These are phyloP conservation scores for Falco columbarius DNA, from an alignment of 2,797 vertebrate species.

Conservation along the genomic window DNA sequence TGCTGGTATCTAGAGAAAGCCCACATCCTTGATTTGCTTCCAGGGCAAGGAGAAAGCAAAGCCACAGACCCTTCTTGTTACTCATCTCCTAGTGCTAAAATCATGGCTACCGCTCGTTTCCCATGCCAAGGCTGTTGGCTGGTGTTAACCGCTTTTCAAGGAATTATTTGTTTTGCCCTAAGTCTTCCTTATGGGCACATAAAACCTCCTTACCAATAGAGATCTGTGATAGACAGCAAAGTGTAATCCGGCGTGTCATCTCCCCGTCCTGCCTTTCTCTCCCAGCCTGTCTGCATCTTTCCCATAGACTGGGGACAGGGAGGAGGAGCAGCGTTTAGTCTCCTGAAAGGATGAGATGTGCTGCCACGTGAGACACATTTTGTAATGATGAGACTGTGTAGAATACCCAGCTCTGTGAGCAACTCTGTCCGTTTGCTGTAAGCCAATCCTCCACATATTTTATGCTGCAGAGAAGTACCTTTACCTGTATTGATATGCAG, in stretches of 20 bases:
- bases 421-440: neutral
- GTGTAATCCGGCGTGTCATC: neutral
- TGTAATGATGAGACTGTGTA: neutral
- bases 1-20: slow-evolving; percentile 26
- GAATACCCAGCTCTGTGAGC: neutral
- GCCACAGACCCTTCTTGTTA: neutral
- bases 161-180: slow-evolving; percentile 38
- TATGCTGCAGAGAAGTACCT: neutral
- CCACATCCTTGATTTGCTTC: slow-evolving; percentile 39
- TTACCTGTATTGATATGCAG: neutral
- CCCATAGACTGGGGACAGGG: neutral
- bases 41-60: slow-evolving; percentile 35
- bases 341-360: neutral
- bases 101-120: neutral
- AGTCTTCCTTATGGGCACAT: slow-evolving; percentile 17
- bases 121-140: slow-evolving; percentile 12
- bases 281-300: neutral
- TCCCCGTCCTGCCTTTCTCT: neutral
- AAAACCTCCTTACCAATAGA: neutral
- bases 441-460: neutral
- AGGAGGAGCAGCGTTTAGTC: neutral
- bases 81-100: neutral
- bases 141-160: neutral
- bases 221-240: neutral
- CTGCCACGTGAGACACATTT: neutral